These are phyloP conservation scores for Champsocephalus esox DNA, from an alignment of 2,797 vertebrate species.

Conservation along the genomic window DNA sequence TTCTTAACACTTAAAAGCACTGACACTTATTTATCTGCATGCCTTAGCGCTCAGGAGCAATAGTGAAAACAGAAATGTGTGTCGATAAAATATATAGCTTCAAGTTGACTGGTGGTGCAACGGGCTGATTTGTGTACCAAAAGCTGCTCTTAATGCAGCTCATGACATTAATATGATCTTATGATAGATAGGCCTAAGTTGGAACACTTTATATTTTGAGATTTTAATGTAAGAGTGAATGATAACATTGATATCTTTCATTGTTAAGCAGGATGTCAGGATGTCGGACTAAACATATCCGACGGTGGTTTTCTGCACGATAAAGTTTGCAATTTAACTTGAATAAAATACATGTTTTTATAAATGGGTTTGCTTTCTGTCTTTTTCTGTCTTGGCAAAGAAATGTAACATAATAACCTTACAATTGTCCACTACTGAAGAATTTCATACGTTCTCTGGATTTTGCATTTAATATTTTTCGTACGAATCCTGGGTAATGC, in stretches of 20 bases:
- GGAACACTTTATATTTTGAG: neutral
- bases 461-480: neutral
- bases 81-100: too few species aligned
- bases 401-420: neutral
- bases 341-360: conserved; percentile 14
- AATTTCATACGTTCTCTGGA: neutral
- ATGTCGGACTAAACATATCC: neutral
- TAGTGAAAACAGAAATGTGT: neutral
- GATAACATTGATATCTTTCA: neutral
- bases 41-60: neutral
- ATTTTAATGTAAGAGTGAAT: neutral
- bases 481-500: conserved; percentile 3
- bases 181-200: neutral
- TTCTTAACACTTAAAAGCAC: neutral
- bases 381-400: neutral
- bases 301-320: neutral
- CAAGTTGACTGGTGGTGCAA: too few species aligned
- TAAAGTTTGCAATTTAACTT: neutral
- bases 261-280: neutral
- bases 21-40: neutral
- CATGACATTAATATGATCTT: neutral
- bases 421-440: neutral
- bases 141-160: too few species aligned
- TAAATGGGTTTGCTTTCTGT: neutral
- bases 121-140: too few species aligned